Conservation (phyloP, 2,888 invertebrate genomes). For the Yponomeuta cagnagella region DNA sequence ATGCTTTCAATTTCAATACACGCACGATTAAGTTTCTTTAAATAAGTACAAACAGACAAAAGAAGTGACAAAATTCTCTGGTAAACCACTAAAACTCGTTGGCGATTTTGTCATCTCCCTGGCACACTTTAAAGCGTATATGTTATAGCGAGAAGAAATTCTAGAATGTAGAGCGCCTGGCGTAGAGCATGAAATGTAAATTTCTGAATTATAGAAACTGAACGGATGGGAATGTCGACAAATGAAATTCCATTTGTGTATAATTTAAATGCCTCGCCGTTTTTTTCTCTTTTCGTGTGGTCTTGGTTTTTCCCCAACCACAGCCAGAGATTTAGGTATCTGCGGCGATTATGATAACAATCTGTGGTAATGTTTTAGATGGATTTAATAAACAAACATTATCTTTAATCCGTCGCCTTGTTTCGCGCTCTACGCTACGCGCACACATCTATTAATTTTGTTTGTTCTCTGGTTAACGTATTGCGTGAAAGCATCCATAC, state of each 20-base stretch:
- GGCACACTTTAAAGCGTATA: neutral
- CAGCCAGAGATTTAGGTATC: neutral
- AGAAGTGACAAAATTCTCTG: neutral
- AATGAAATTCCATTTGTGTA: conserved; percentile 14
- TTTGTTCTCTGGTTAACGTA: neutral
- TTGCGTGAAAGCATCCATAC: neutral
- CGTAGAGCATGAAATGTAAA: neutral
- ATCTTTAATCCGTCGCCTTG: neutral
- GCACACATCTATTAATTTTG: neutral
- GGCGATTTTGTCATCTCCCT: neutral
- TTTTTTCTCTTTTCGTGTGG: neutral
- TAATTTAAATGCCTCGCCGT: conserved; percentile 7
- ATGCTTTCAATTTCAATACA: too few species aligned
- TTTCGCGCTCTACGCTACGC: neutral
- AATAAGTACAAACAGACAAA: neutral
- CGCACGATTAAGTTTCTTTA: neutral
- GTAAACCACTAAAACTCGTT: neutral
- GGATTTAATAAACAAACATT: neutral
- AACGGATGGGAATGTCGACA: neutral
- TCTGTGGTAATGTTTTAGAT: neutral
- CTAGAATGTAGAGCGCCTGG: conserved; percentile 6
- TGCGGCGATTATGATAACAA: neutral
- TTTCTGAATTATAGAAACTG: conserved; percentile 12
- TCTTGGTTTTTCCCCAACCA: neutral
- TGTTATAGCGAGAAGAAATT: neutral